Percentiles rank a stretch among this genome's conserved stretches.
Conservation (phyloP, 2,888 invertebrate species). For the Antheraea yamamai region DNA sequence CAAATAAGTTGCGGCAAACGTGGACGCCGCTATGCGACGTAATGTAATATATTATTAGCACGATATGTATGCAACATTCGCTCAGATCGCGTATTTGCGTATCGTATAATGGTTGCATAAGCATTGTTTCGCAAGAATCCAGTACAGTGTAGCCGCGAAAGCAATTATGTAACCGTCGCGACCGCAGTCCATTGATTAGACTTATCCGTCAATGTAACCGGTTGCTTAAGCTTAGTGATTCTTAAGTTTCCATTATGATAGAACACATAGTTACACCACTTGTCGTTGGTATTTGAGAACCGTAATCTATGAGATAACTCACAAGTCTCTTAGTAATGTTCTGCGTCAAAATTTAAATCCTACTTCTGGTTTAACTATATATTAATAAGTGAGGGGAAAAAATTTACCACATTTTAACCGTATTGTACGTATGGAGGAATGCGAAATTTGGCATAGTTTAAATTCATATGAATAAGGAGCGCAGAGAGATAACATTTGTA, state of each 20-base stretch:
- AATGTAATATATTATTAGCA: conserved; percentile 32
- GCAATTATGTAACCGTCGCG: conserved; percentile 67
- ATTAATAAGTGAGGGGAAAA: too few relatives aligned
- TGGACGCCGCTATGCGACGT: conserved; percentile 18
- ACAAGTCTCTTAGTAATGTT: too few relatives aligned
- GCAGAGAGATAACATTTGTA: too few relatives aligned
- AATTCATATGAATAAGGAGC: too few relatives aligned
- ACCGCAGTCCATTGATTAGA: conserved; percentile 71
- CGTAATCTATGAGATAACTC: background rate
- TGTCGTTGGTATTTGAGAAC: background rate
- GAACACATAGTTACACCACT: conserved; percentile 12
- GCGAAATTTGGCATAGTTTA: too few relatives aligned
- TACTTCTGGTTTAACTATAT: too few relatives aligned
- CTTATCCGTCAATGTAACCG: conserved; percentile 64
- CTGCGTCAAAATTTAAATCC: too few relatives aligned
- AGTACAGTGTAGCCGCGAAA: conserved; percentile 68
- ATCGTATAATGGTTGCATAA: conserved; percentile 69
- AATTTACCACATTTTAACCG: too few relatives aligned
- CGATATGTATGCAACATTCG: conserved; percentile 46
- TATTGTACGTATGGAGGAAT: too few relatives aligned
- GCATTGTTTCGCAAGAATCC: conserved; percentile 67
- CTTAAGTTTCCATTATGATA: conserved; percentile 24
- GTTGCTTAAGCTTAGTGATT: conserved; percentile 63
- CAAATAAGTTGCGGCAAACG: conserved; percentile 19
- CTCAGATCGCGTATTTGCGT: conserved; percentile 59